These are phyloP conservation scores for Platycercus adscitus DNA, from an alignment of 2,113 vertebrate genomes.

Conservation along the genomic window DNA sequence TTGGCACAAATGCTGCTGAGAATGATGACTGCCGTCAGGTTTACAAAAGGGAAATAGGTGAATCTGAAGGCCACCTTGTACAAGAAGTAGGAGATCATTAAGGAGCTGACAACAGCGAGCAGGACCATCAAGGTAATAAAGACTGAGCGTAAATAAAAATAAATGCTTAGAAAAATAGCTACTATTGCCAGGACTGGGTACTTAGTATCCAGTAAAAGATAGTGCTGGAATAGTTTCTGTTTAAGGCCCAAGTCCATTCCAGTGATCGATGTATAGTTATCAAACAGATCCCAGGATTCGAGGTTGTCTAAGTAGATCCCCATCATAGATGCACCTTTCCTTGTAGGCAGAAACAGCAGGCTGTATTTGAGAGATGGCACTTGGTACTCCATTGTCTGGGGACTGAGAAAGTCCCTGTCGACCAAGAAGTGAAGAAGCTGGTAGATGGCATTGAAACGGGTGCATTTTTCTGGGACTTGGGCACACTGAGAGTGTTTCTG, in stretches of 20 bases:
- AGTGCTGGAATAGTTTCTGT: conserved; percentile 90
- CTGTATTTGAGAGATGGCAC: conserved; percentile 97
- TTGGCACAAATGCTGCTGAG: conserved; percentile 91
- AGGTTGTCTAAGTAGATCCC: conserved; percentile 91
- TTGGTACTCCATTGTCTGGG: conserved; percentile 93
- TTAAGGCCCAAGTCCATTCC: conserved; percentile 98
- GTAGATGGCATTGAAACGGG: conserved; percentile 84
- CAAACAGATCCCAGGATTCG: conserved; percentile 82
- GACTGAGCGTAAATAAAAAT: conserved; percentile 89
- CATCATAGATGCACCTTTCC: conserved; percentile 90
- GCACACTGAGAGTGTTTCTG: conserved; percentile 82
- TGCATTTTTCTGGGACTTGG: conserved; percentile 90
- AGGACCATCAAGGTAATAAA: conserved; percentile 88
- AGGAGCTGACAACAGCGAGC: conserved; percentile 83
- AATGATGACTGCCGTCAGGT: conserved; percentile 85
- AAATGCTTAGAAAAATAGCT: conserved; percentile 87
- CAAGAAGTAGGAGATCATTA: conserved; percentile 91
- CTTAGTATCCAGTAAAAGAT: conserved; percentile 88
- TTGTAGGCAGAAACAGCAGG: conserved; percentile 88
- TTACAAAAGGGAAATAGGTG: conserved; percentile 93
- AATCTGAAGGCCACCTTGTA: conserved; percentile 93
- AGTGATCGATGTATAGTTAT: conserved; percentile 91
- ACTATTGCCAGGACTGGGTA: conserved; percentile 88
- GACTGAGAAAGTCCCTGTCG: conserved; percentile 94
- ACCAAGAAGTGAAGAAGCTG: conserved; percentile 94